phyloP scores from a whole-genome alignment of 2,113 vertebrate species.

The Gobiocypris rarus region DNA sequence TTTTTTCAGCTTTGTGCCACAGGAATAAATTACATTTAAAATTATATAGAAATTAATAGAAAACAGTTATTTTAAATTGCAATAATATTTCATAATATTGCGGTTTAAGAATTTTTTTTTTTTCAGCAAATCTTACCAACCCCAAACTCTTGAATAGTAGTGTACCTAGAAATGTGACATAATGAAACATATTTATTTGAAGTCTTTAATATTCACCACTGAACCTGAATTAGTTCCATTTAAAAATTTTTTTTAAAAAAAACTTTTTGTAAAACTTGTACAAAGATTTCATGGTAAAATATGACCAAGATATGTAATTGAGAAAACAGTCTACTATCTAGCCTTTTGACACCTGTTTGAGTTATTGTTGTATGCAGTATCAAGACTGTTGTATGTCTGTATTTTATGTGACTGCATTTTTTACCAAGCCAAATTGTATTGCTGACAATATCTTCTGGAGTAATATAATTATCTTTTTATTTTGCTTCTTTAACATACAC shows the following conservation, averaged over 20 bases:
- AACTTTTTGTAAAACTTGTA: too few relatives aligned
- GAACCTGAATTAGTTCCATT: too few relatives aligned
- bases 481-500: neutral
- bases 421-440: neutral
- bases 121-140: too few relatives aligned
- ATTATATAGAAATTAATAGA: neutral
- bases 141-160: too few relatives aligned
- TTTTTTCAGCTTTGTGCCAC: neutral
- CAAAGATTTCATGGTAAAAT: too few relatives aligned
- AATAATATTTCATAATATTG: too few relatives aligned
- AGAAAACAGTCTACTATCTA: neutral
- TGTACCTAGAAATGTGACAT: too few relatives aligned
- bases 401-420: neutral
- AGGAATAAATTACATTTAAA: neutral
- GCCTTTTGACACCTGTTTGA: neutral
- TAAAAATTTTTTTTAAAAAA: too few relatives aligned
- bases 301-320: neutral
- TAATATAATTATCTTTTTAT: neutral
- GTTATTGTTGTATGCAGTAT: neutral
- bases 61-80: neutral
- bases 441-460: neutral
- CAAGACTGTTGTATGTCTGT: neutral
- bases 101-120: too few relatives aligned
- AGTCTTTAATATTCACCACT: too few relatives aligned
- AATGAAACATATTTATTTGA: too few relatives aligned